These are phyloP conservation scores for Ptilonorhynchus violaceus DNA, from an alignment of 2,113 vertebrate genomes.

Conservation along the genomic window DNA sequence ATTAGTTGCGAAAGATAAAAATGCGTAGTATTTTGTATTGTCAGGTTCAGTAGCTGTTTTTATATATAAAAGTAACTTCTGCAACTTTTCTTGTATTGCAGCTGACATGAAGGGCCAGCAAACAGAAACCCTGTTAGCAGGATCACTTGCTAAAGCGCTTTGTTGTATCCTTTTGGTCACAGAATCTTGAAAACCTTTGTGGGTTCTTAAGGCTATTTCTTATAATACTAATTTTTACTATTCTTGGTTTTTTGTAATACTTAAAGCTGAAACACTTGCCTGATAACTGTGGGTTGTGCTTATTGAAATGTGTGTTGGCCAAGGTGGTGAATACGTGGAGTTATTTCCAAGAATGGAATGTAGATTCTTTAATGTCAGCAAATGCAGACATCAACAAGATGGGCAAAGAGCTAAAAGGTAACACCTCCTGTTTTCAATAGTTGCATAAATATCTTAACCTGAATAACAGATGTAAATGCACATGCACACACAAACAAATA, in stretches of 20 bases:
- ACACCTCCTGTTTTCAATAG: not conserved
- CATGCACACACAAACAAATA: not conserved
- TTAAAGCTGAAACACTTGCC: not conserved
- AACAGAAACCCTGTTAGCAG: constrained; percentile 90
- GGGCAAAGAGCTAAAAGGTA: constrained; percentile 89
- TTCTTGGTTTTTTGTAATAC: not conserved
- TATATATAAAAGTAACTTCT: not conserved
- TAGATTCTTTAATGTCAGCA: constrained; percentile 65
- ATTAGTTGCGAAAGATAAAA: not conserved
- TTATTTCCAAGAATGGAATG: not conserved
- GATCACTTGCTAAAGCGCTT: constrained; percentile 93
- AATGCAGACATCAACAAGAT: constrained; percentile 87
- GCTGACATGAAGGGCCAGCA: constrained; percentile 88
- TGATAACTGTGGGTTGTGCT: not conserved
- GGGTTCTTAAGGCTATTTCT: not conserved
- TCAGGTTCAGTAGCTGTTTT: not conserved
- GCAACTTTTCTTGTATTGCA: constrained; percentile 53
- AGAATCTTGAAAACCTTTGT: not conserved
- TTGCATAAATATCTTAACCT: not conserved
- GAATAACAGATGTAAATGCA: not conserved
- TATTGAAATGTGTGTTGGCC: not conserved
- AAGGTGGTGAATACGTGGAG: not conserved
- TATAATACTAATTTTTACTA: not conserved
- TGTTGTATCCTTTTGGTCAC: constrained; percentile 91
- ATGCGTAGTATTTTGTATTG: not conserved